phyloP scores from a whole-genome alignment of 2,797 vertebrate genomes.

The Chloroceryle inda region DNA sequence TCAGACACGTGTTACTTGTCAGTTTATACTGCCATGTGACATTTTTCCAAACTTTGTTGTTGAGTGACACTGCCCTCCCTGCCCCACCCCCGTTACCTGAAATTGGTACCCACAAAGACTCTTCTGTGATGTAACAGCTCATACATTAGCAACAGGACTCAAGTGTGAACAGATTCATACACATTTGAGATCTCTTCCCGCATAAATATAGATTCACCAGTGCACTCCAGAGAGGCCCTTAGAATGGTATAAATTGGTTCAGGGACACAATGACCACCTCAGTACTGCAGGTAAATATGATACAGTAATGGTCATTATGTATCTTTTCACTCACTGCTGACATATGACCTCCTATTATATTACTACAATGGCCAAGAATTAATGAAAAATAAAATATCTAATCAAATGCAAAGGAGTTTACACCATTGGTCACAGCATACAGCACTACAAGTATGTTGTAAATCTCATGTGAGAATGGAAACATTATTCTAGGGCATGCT shows the following conservation, averaged over 20 bases:
- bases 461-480: neutral
- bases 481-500: neutral
- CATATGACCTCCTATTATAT: neutral
- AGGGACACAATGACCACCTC: neutral
- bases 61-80: neutral
- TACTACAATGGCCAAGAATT: neutral
- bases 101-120: neutral
- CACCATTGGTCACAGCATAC: neutral
- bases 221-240: neutral
- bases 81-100: rapidly evolving
- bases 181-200: neutral
- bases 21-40: neutral
- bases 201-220: neutral
- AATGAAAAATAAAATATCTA: neutral
- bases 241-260: neutral
- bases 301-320: neutral
- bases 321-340: neutral
- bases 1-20: neutral
- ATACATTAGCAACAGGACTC: neutral
- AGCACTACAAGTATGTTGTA: neutral
- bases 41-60: neutral
- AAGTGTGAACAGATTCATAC: neutral
- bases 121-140: neutral
- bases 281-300: neutral
- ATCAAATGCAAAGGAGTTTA: neutral